A percentile compares a stretch with the other conserved stretches of the same genome.
phyloP scores from a whole-genome alignment of 2,113 vertebrate genomes.

The Passer domesticus region DNA sequence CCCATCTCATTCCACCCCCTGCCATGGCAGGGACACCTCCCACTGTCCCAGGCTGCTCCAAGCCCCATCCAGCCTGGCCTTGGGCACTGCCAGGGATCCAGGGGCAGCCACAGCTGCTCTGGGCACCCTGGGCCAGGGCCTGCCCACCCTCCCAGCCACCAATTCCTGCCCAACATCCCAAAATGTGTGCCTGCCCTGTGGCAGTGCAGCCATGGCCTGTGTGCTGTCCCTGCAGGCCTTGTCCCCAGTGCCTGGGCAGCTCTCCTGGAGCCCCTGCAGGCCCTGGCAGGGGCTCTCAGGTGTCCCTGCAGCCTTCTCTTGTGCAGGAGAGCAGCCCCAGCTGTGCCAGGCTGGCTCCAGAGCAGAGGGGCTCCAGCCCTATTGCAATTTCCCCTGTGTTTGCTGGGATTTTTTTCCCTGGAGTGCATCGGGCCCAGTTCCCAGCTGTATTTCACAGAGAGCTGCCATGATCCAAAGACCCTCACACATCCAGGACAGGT shows the following conservation, averaged over 20 bases:
- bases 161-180: neutral
- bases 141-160: fast-evolving
- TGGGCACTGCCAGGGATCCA: neutral
- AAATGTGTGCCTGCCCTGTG: neutral
- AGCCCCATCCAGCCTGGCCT: fast-evolving
- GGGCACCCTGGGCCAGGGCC: neutral
- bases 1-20: fast-evolving
- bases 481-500: neutral
- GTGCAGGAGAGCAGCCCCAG: neutral
- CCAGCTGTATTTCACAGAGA: fast-evolving
- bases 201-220: neutral
- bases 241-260: neutral
- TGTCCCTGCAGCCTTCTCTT: neutral
- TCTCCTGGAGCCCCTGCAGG: neutral
- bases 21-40: neutral
- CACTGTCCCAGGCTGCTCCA: fast-evolving
- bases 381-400: fast-evolving
- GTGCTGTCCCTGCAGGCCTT: neutral
- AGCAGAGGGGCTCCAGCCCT: neutral
- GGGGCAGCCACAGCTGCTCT: neutral
- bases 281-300: neutral
- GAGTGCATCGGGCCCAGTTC: fast-evolving
- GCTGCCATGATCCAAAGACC: neutral
- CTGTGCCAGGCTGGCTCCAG: neutral
- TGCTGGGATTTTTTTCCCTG: neutral